Conservation (phyloP, 2,113 vertebrate genomes). For the Rousettus leschenaultii region DNA sequence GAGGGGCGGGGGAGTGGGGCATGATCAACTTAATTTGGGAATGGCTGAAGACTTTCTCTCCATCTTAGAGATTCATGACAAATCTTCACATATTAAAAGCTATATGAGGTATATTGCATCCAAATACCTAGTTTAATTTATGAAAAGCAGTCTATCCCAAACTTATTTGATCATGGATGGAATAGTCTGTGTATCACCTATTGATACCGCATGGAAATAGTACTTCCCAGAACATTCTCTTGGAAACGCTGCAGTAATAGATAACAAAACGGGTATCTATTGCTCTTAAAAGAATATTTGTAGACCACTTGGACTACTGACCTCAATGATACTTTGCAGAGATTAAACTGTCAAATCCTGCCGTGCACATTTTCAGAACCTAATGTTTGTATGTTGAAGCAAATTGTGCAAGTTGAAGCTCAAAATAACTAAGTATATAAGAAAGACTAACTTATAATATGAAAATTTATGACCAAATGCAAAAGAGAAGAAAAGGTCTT, state of each 20-base stretch:
- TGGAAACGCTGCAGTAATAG: neutral
- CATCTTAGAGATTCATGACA: neutral
- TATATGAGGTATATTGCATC: neutral
- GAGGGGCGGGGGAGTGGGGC: fast-evolving
- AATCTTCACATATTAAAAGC: neutral
- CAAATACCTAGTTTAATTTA: neutral
- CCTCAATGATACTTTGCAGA: neutral
- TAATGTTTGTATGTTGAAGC: neutral
- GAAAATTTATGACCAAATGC: neutral
- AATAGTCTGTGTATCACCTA: neutral
- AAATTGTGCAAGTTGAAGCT: neutral
- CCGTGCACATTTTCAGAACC: neutral
- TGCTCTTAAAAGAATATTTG: neutral
- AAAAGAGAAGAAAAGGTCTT: neutral
- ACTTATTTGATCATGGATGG: neutral
- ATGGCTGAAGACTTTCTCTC: neutral
- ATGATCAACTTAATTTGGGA: neutral
- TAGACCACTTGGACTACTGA: neutral
- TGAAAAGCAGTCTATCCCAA: neutral
- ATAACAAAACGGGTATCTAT: neutral
- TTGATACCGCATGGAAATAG: neutral
- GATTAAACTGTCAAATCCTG: neutral
- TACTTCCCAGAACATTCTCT: neutral
- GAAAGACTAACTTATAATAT: neutral
- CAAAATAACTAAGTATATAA: neutral